Evolutionary conservation across 2,888 invertebrate genomes (phyloP), one percentile per base, ranked within the genome.

Genomic region (Drosophila tripunctata): DNA sequence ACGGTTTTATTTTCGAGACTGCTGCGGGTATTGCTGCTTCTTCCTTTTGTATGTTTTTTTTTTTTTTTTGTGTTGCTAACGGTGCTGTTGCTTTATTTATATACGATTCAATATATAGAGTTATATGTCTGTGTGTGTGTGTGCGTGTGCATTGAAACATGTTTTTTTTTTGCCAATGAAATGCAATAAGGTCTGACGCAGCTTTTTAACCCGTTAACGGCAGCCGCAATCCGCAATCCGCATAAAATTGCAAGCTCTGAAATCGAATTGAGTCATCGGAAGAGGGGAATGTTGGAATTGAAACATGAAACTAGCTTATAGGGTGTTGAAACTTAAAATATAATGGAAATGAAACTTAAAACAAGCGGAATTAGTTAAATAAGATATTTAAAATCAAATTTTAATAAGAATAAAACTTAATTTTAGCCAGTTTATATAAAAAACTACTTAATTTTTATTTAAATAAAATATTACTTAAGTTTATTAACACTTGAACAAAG

Each of bases 161-260:
- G 73, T 73, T 82, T 80, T 68, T 40, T 62, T 85, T 78, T 65
- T 74, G 33, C 81, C 74, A 69, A 67, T 77, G 84, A 80, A 77
- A 61, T 79, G 82, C 78, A 81, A 51, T 62, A 71, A 54, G 31
- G 60, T 30, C 64, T 78, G 70, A 63, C 65, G 56, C 71, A 81
- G 67, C 66, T 45, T 57, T 57, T 79, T 84, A 84, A 78, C 70
- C 85, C 79, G 48, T 65, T 68, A 48, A n/a, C n/a, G n/a, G 15
- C 41, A 19, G 33, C 33, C 6, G 33, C 45, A n/a, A n/a, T n/a
- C n/a, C n/a, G n/a, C 19, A 33, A 48, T 54, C 33, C 24, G 27
- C 33, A 8, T 33, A 19, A 30, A 57, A 27, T 36, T 31, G 41
- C 24, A 27, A 38, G 17, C 38, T 21, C 55, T 15, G 22, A 38